Base-by-base conservation (phyloP, 2,888 invertebrate species). In the Volucella inflata region DNA sequence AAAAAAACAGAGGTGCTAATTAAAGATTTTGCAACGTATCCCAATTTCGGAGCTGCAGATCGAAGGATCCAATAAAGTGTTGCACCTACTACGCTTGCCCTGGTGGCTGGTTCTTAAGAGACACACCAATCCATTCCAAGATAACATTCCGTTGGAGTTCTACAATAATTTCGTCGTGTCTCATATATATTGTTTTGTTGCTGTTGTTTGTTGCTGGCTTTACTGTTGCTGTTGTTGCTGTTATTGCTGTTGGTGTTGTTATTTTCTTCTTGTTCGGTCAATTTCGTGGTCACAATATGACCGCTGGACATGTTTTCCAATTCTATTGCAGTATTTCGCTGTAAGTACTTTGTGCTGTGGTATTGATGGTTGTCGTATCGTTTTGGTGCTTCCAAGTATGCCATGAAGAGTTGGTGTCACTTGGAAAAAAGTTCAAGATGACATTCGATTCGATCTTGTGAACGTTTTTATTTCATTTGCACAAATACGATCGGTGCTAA, bases 21-120 rank as follows among this genome's bases (percentile, higher is more conserved):
- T 84, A 84, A 84, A 84, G 84, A 84, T 84, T 84, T 84, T 71
- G 65, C 71, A 84, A 80, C 70, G 80, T 80, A 84, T 80, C 80
- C 75, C 84, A 80, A 76, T 80, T 80, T 46, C 60, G 71, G 48
- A 67, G 30, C 30, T 6, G 6, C 30, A 30, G 30, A 30, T 30
- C 30, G 30, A 30, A 30, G 30, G 60, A 67, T 40, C 75, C 84
- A 79, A 75, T 84, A 84, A 84, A 80, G 75, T 75, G 51, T 65
- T 60, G 62, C 57, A 51, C 46, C 60, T 42, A 60, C 67, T 65
- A 59, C 51, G 8, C 17, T 40, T 42, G 65, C 46, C 12, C 11
- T 1, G 21, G 50, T 14, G 21, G 14, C 44, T 46, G 11, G 8
- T 38, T 65, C 46, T 14, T 46, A 12, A 30, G 64, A 48, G 51